Evolutionary conservation across 2,888 invertebrate genomes (phyloP), one percentile per base, ranked within the genome.

Genomic region (Ametastegia equiseti): DNA sequence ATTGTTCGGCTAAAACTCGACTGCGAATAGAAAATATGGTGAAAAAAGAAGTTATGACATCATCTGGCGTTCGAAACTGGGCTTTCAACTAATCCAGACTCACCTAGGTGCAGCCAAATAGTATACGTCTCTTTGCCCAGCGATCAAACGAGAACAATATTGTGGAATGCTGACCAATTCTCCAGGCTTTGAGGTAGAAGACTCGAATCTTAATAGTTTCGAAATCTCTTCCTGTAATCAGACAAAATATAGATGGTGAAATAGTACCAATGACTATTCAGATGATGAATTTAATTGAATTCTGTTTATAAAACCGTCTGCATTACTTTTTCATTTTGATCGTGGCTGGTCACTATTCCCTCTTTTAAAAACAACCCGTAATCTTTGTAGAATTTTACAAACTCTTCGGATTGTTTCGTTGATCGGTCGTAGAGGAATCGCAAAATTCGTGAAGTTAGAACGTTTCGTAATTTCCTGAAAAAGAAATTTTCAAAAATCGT

Each of bases 321-420:
- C 81, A 85, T 88, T 93, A 97, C 97, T 93, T 97, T 98, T 90
- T 97, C 97, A 4, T 94, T 90, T 84, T 96, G 95, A 89, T 96
- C 97, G 71, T 94, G 94, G 84, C 96, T 96, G 1, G 96, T 97
- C 47, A 99, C 96, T 88, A 99, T 97, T 50, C 98, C 99, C 92
- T 99, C 99, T 90, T 99, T 98, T 79, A 99, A 94, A 91, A 98
- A 99, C 80, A 98, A 92, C 0, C 97, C 97, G 90, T 98, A 99
- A 88, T 98, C 98, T 82, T 95, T 95, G 91, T 98, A 98, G 92
- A 99, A 99, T 67, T 95, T 94, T 80, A 95, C 94, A 91, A 96
- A 99, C 69, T 96, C 95, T 6, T 95, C 95, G 0, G 95, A 94
- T 87, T 98, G 96, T 89, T 98, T 98, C 83, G 94, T 95, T 27